Evolutionary conservation across 2,797 vertebrate genomes (phyloP).

Genomic region (Sebastes iracundus): DNA sequence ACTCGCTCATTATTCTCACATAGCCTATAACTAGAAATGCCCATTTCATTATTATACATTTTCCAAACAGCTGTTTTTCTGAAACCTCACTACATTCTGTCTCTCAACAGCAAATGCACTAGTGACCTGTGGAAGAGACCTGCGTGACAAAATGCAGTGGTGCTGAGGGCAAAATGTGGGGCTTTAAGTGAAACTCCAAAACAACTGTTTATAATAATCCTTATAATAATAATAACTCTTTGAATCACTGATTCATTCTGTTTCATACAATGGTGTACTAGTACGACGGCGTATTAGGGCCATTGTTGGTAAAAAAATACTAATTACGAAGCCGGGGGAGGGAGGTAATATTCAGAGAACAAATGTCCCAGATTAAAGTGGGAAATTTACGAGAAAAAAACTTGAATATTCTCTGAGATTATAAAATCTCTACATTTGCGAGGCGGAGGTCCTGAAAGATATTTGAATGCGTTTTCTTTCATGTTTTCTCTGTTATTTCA

Average conservation of each 20-base stretch:
- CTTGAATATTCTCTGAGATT: no score
- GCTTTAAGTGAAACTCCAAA: not conserved
- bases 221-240: not conserved
- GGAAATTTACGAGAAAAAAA: no score
- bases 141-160: not conserved
- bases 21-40: not conserved
- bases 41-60: not conserved
- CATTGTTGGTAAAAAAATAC: no score
- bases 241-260: not conserved
- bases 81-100: not conserved
- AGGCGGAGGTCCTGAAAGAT: not conserved
- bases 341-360: no score
- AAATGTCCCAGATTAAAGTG: no score
- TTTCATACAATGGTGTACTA: not conserved
- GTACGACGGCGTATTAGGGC: no score
- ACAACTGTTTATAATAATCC: not conserved
- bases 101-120: not conserved
- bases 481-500: not conserved
- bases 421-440: no score
- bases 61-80: not conserved
- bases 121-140: not conserved
- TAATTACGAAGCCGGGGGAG: no score
- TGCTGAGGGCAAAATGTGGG: not conserved
- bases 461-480: not conserved
- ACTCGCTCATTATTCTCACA: not conserved